Evolutionary conservation across 2,797 vertebrate species (phyloP).

Genomic region (Streptopelia turtur): DNA sequence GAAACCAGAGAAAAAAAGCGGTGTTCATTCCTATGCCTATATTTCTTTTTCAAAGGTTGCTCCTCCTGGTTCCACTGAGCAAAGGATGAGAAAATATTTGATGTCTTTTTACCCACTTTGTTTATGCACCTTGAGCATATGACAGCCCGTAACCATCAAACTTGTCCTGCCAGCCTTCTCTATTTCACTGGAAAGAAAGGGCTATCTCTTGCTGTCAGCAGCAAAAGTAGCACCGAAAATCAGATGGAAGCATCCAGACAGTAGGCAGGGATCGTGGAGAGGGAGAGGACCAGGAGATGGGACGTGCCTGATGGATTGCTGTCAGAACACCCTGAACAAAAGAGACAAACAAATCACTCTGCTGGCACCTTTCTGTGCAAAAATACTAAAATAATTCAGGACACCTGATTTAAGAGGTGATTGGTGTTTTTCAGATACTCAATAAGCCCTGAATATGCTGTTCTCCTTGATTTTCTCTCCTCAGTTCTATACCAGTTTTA

Average conservation of each 20-base stretch:
- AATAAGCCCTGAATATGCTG: neutral
- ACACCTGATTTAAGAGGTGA: neutral
- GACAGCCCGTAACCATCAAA: neutral
- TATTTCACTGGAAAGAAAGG: neutral
- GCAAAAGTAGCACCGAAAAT: neutral
- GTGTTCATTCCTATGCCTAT: fast-evolving
- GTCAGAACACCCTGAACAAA: neutral
- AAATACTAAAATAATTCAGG: neutral
- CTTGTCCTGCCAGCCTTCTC: neutral
- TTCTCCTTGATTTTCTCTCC: neutral
- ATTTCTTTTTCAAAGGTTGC: neutral
- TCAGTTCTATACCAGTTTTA: neutral
- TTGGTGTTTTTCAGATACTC: neutral
- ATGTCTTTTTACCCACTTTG: neutral
- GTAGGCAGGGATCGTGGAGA: neutral
- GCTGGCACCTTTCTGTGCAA: neutral
- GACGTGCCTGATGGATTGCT: neutral
- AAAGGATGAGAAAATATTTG: neutral
- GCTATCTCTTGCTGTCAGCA: neutral
- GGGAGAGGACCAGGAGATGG: neutral
- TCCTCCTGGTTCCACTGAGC: neutral
- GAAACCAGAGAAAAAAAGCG: neutral
- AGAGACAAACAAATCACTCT: neutral
- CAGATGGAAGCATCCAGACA: neutral
- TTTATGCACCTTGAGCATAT: neutral